Evolutionary conservation across 2,888 invertebrate species (phyloP).

Genomic region (Drosophila nr. perissopoda): DNA sequence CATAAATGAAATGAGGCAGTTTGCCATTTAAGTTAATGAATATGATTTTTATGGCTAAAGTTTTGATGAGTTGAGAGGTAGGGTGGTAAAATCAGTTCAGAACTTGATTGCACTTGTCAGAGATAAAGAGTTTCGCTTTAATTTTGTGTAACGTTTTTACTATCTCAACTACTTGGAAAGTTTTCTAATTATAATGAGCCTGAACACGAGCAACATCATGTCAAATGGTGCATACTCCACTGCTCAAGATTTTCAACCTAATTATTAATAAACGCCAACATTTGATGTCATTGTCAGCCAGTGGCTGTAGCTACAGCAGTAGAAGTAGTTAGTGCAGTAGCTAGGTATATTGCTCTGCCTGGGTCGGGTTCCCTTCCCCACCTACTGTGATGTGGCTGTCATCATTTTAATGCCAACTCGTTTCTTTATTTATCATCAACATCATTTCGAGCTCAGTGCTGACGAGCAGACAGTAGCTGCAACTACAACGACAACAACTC

Average conservation of each 20-base stretch:
- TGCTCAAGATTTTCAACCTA: conserved; percentile 57
- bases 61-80: conserved; percentile 40
- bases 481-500: conserved; percentile 43
- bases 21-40: conserved; percentile 70
- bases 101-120: conserved; percentile 55
- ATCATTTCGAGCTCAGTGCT: conserved; percentile 71
- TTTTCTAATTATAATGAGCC: conserved; percentile 73
- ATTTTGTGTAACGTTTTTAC: conserved; percentile 51
- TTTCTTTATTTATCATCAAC: conserved; percentile 79
- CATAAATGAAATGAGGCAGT: conserved; percentile 41
- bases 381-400: conserved; percentile 63
- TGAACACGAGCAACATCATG: conserved; percentile 28
- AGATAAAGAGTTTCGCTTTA: conserved; percentile 37
- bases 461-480: conserved; percentile 70
- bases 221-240: conserved; percentile 35
- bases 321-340: neutral
- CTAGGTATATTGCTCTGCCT: neutral
- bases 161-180: conserved; percentile 58
- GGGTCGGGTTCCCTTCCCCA: conserved; percentile 14
- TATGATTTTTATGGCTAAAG: conserved; percentile 65
- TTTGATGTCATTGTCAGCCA: conserved; percentile 67
- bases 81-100: conserved; percentile 21
- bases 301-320: neutral
- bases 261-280: conserved; percentile 78
- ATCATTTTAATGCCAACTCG: conserved; percentile 80